These are phyloP conservation scores for Planiliza haematocheilus DNA, from an alignment of 2,113 vertebrate genomes.

Conservation along the genomic window DNA sequence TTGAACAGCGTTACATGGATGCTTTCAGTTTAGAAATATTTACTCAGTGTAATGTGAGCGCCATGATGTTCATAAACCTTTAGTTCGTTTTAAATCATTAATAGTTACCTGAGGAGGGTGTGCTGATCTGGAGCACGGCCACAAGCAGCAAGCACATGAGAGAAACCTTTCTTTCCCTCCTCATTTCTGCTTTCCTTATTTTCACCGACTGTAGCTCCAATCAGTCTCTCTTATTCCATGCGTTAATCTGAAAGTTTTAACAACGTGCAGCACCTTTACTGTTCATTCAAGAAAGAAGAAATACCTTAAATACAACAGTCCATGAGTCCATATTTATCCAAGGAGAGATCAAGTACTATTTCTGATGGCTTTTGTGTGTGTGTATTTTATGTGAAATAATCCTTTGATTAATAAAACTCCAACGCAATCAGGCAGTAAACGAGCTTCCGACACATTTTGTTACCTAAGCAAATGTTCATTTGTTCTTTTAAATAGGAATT, in stretches of 20 bases:
- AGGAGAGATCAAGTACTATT: too few species aligned
- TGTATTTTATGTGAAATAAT: too few species aligned
- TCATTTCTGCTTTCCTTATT: conserved; percentile 14
- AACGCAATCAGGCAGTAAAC: too few species aligned
- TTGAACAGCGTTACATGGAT: background rate
- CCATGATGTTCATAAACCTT: too few species aligned
- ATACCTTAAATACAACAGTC: background rate
- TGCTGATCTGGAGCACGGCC: conserved; percentile 41
- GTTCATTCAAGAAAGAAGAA: background rate
- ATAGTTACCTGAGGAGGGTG: conserved; percentile 60
- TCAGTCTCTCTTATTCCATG: conserved; percentile 24
- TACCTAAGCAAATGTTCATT: too few species aligned
- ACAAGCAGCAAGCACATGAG: conserved; percentile 45
- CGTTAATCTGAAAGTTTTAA: conserved; percentile 16
- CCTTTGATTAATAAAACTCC: too few species aligned
- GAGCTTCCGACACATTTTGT: too few species aligned
- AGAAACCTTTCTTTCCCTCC: conserved; percentile 2
- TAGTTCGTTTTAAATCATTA: too few species aligned
- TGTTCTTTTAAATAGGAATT: too few species aligned
- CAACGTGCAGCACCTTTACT: background rate
- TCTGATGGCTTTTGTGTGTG: too few species aligned
- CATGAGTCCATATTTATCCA: background rate
- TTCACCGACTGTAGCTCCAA: conserved; percentile 5
- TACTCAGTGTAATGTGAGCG: too few species aligned
- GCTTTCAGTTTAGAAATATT: background rate